phyloP scores from a whole-genome alignment of 2,797 vertebrate species.

The Pipistrellus kuhlii region DNA sequence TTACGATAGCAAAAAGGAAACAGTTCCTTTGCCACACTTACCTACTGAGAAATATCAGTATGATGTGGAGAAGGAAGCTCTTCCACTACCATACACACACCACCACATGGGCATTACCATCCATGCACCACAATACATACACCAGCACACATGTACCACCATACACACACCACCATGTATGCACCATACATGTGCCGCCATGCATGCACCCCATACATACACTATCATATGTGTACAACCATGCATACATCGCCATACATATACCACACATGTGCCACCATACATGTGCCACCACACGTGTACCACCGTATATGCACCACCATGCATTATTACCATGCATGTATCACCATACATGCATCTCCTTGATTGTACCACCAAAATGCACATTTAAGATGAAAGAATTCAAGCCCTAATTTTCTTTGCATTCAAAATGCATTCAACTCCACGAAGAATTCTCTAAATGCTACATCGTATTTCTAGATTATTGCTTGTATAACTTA shows the following conservation, averaged over 20 bases:
- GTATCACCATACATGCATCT: background rate
- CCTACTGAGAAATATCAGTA: background rate
- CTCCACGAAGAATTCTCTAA: conserved; percentile 7
- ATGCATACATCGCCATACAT: too few species aligned
- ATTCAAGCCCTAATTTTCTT: background rate
- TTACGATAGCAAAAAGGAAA: background rate
- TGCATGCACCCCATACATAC: background rate
- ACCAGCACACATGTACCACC: background rate
- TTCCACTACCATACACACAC: background rate
- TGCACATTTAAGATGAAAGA: background rate
- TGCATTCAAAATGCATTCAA: background rate
- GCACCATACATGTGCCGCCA: background rate
- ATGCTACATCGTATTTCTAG: background rate
- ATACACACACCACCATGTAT: background rate
- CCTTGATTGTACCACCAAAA: background rate
- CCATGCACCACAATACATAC: accelerated
- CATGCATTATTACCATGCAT: background rate
- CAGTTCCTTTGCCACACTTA: background rate
- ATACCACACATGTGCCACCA: too few species aligned
- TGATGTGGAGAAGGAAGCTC: background rate
- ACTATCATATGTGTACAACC: background rate
- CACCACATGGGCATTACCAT: background rate
- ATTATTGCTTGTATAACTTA: background rate
- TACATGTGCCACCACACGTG: background rate
- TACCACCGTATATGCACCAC: background rate